phyloP scores from a whole-genome alignment of 2,113 vertebrate genomes.

The Hipposideros armiger region DNA sequence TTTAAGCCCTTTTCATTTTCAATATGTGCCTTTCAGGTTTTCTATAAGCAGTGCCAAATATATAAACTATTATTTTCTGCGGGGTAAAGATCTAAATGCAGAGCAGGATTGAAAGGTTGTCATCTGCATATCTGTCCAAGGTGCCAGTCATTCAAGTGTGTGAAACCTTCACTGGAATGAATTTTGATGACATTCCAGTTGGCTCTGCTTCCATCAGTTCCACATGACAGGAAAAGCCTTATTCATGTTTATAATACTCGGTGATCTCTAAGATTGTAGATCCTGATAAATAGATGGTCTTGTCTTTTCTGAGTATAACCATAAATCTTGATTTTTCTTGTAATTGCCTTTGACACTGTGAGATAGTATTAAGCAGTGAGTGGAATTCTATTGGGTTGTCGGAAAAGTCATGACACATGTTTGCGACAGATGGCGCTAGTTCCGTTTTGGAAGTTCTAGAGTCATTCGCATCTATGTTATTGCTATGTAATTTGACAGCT shows the following conservation, averaged over 20 bases:
- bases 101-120: not conserved
- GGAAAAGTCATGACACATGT: too few species aligned
- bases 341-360: not conserved
- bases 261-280: not conserved
- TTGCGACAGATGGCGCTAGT: too few species aligned
- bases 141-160: not conserved
- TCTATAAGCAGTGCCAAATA: not conserved
- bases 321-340: not conserved
- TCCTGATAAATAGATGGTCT: not conserved
- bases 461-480: too few species aligned
- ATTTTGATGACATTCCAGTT: not conserved
- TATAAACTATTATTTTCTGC: not conserved
- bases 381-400: not conserved
- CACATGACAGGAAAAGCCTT: slow-evolving; percentile 31
- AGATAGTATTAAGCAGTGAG: not conserved
- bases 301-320: not conserved
- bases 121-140: not conserved
- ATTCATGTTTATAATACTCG: slow-evolving; percentile 14
- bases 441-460: too few species aligned
- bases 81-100: slow-evolving; percentile 1
- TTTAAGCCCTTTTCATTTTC: slow-evolving; percentile 28
- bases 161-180: not conserved
- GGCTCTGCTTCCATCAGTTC: not conserved
- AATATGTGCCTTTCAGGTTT: slow-evolving; percentile 31
- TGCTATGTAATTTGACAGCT: too few species aligned